Conservation (phyloP, 2,113 vertebrate species). For the Apistogramma diplotaenia region DNA sequence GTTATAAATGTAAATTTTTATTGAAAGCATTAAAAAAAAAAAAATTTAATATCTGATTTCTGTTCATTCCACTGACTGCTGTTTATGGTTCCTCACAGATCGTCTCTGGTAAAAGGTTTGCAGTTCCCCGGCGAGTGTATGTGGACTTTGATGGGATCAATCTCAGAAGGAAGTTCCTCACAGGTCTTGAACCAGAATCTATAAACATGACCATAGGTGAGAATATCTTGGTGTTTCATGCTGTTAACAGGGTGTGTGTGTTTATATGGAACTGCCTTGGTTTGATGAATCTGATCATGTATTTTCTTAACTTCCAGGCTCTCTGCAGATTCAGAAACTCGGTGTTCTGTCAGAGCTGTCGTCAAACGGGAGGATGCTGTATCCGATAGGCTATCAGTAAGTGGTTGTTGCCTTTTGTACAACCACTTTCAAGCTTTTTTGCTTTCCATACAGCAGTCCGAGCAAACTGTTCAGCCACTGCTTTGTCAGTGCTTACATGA, state of each 20-base stretch:
- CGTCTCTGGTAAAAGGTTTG: constrained; percentile 81
- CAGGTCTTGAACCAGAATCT: constrained; percentile 85
- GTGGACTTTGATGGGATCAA: constrained; percentile 92
- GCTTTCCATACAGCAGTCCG: neutral
- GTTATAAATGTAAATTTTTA: neutral
- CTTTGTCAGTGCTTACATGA: neutral
- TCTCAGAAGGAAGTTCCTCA: constrained; percentile 88
- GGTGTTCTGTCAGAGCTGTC: constrained; percentile 87
- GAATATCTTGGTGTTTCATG: neutral
- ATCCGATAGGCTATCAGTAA: constrained; percentile 91
- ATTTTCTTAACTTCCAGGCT: constrained; percentile 71
- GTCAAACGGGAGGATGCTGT: constrained; percentile 83
- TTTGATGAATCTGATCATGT: neutral
- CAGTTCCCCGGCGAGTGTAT: constrained; percentile 86
- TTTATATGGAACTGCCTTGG: neutral
- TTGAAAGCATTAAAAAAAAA: neutral
- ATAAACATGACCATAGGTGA: constrained; percentile 90
- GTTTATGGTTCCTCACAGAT: constrained; percentile 62
- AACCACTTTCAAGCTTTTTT: neutral
- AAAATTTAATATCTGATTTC: too few species aligned
- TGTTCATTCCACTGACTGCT: neutral
- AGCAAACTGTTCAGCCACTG: neutral
- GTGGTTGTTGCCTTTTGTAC: constrained; percentile 28
- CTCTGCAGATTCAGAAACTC: constrained; percentile 85
- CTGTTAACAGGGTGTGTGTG: neutral